Evolutionary conservation across 2,888 invertebrate genomes (phyloP).

Genomic region (Dorcus hopei): DNA sequence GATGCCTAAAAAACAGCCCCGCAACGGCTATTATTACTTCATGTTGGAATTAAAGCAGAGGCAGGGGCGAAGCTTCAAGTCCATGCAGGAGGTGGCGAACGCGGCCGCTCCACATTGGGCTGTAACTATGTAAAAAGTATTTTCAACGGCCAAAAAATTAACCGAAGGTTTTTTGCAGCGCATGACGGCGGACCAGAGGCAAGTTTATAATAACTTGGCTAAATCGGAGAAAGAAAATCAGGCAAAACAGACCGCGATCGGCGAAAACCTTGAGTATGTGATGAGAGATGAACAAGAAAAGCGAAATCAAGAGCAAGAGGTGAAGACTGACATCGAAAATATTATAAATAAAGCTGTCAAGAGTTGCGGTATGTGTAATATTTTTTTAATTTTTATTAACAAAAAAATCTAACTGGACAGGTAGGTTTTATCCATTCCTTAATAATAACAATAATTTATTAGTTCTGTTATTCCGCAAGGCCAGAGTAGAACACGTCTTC

Average conservation of each 20-base stretch:
- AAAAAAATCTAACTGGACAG: too few species aligned
- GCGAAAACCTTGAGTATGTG: conserved; percentile 32
- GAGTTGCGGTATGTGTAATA: conserved; percentile 2
- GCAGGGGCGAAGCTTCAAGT: conserved; percentile 32
- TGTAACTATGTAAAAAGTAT: conserved; percentile 25
- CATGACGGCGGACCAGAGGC: conserved; percentile 20
- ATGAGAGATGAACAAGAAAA: conserved; percentile 18
- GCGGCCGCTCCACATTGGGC: conserved; percentile 34
- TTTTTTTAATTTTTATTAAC: neutral
- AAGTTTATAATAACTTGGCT: conserved; percentile 34
- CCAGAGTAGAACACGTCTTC: too few species aligned
- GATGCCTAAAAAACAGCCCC: conserved; percentile 22
- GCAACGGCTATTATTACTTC: conserved; percentile 43
- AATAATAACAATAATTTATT: too few species aligned
- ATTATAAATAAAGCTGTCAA: conserved; percentile 12
- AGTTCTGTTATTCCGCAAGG: too few species aligned
- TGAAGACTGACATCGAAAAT: conserved; percentile 17
- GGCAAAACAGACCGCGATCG: conserved; percentile 37
- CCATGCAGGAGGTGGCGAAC: conserved; percentile 34
- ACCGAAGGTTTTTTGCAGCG: conserved; percentile 13
- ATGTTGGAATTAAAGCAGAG: conserved; percentile 41
- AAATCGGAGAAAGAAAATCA: conserved; percentile 29
- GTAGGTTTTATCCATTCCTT: too few species aligned
- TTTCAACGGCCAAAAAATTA: neutral
- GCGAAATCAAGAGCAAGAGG: conserved; percentile 8